These are phyloP conservation scores for Monopterus albus DNA, from an alignment of 2,113 vertebrate species.

Conservation along the genomic window DNA sequence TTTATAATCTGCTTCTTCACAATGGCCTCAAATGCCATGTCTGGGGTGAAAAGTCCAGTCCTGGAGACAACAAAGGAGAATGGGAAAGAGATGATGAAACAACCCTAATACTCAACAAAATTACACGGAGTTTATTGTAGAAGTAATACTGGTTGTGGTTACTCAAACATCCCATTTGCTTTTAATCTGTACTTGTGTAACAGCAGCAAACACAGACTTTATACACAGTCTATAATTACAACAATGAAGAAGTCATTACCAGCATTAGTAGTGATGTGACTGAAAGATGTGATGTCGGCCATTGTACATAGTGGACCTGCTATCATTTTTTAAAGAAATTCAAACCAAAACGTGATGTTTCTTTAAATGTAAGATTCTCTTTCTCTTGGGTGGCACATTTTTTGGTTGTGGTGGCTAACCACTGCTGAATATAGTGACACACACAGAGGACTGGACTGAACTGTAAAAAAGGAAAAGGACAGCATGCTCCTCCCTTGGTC, in stretches of 20 bases:
- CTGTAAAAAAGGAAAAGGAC: constrained; percentile 1
- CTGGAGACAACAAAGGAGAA: constrained; percentile 69
- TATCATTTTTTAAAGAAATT: constrained; percentile 28
- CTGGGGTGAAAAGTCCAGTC: constrained; percentile 96
- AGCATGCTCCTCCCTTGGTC: constrained; percentile 25
- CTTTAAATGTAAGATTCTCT: constrained; percentile 49
- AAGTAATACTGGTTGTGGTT: neutral
- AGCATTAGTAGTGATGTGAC: neutral
- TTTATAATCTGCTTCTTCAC: constrained; percentile 98
- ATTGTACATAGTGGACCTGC: neutral
- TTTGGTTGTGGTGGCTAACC: constrained; percentile 37
- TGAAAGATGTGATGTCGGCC: too few species aligned
- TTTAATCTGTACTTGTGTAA: constrained; percentile 21
- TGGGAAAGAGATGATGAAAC: neutral
- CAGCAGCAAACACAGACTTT: neutral
- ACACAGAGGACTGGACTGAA: constrained; percentile 9
- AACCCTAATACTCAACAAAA: neutral
- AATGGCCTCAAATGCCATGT: constrained; percentile 97
- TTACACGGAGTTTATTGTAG: neutral
- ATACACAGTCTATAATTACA: neutral
- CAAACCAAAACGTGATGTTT: constrained; percentile 17
- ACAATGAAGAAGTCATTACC: neutral
- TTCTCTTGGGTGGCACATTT: constrained; percentile 40
- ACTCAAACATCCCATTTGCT: neutral
- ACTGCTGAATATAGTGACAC: constrained; percentile 45